Evolutionary conservation across 2,113 vertebrate species (phyloP), one percentile per base, ranked within the genome.

Genomic region (Zosterops pallidus): DNA sequence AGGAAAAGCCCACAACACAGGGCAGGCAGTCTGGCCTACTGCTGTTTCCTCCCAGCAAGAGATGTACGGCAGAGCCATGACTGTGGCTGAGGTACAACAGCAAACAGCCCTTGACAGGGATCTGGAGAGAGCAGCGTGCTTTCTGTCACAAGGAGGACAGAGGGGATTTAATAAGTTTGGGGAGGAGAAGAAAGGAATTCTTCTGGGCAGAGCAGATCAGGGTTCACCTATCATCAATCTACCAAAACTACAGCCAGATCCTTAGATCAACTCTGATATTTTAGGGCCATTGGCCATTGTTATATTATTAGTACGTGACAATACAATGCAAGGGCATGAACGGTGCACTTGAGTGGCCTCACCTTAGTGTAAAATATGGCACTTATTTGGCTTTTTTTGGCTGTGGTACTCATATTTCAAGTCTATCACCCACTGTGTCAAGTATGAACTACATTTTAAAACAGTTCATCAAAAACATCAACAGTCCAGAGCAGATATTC

Each of bases 91-190:
- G 50, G 12, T 29, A 19, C 8, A 26, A 11, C 37, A 29, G 56
- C 22, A 5, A 8, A 9, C 7, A 72, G 14, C 18, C 47, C 26
- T 3, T 15, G 35, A 31, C 1, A 6, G 18, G 11, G 47, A 42
- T 42, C 42, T 4, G 24, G 14, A 55, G 28, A 2, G 26, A 37
- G 39, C n/a, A 67, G 28, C 0, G 0, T 39, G 39, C 39, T 44
- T 20, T 23, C 39, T 60, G 68, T 26, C 85, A 52, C 65, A 79
- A 33, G 69, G 60, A 55, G 23, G 35, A 81, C 56, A 81, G n/a
- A 80, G 4, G 8, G 15, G 31, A 77, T 75, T 64, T 59, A 23
- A 9, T 42, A 49, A 24, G 9, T 47, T 24, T 57, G 12, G 17
- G n/a, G 49, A 68, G 56, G 59, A 90, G 15, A 65, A 19, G n/a